A percentile compares a stretch with the other conserved stretches of the same genome.
These are phyloP conservation scores for Stomatorhinus walkeri DNA, from an alignment of 2,797 vertebrate species.

Conservation along the genomic window DNA sequence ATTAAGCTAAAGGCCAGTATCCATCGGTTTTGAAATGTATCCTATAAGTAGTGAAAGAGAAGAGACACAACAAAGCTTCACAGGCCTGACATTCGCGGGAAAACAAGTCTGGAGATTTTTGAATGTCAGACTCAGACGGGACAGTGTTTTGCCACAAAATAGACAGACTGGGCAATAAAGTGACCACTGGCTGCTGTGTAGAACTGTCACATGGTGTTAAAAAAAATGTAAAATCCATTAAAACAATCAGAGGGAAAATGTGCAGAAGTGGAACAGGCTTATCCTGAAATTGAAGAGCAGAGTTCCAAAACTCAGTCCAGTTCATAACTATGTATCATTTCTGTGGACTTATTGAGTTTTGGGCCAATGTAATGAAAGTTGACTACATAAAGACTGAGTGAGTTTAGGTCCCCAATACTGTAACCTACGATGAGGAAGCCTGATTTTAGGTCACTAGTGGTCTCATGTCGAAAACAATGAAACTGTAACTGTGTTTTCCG, in stretches of 20 bases:
- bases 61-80: not conserved
- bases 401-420: not conserved
- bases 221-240: not conserved
- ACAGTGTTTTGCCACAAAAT: not conserved
- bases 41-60: not conserved
- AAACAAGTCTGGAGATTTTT: not conserved
- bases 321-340: not conserved
- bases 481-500: not conserved
- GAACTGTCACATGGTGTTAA: not conserved
- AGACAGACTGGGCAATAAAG: not conserved
- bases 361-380: not conserved
- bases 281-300: not conserved
- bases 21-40: not conserved
- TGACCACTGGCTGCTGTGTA: not conserved
- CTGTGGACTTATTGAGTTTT: not conserved
- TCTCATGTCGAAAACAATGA: not conserved
- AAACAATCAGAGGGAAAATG: not conserved
- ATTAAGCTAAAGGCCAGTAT: not conserved
- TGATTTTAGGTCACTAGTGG: not conserved
- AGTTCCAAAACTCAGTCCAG: not conserved
- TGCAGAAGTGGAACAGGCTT: not conserved
- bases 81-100: not conserved
- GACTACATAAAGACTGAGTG: not conserved
- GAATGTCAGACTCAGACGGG: not conserved
- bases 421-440: not conserved